Percentiles rank a stretch among this genome's conserved stretches.
phyloP scores from a whole-genome alignment of 2,113 vertebrate species.

The Phocoena sinus region DNA sequence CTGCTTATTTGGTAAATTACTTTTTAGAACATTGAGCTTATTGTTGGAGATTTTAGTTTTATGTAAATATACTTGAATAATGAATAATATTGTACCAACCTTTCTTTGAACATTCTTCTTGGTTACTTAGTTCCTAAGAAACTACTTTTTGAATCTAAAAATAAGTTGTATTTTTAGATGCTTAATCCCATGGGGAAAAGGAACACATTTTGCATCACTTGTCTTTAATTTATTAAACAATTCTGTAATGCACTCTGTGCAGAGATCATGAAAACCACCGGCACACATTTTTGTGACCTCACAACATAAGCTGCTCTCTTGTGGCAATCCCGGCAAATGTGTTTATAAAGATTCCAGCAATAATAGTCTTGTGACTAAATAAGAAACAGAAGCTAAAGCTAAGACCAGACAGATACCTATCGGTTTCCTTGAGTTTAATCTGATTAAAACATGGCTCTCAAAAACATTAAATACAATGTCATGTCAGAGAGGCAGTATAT shows the following conservation, averaged over 20 bases:
- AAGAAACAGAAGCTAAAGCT: conserved; percentile 84
- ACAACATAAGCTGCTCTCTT: conserved; percentile 71
- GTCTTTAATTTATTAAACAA: conserved; percentile 75
- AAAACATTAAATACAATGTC: conserved; percentile 81
- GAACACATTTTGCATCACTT: conserved; percentile 59
- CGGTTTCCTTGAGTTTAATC: conserved; percentile 85
- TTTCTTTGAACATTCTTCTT: conserved; percentile 52
- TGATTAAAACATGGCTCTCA: conserved; percentile 84
- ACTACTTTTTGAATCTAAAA: conserved; percentile 69
- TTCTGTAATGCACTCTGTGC: conserved; percentile 38
- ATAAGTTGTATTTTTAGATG: conserved; percentile 75
- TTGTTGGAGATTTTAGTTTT: conserved; percentile 50
- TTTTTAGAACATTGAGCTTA: not conserved
- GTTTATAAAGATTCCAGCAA: conserved; percentile 83
- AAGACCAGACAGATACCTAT: conserved; percentile 85
- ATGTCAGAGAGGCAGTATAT: conserved; percentile 78
- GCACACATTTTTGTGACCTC: conserved; percentile 65
- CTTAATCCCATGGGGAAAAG: conserved; percentile 67
- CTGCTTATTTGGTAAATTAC: not conserved
- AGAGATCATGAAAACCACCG: conserved; percentile 68
- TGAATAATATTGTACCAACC: conserved; percentile 49
- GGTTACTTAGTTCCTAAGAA: conserved; percentile 74
- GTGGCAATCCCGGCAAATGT: conserved; percentile 79
- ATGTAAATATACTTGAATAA: conserved; percentile 38
- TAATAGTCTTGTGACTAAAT: conserved; percentile 86